A percentile compares a stretch with the other conserved stretches of the same genome.
Conservation (phyloP, 2,888 invertebrate species). For the Dimorphilus gyrociliatus region DNA sequence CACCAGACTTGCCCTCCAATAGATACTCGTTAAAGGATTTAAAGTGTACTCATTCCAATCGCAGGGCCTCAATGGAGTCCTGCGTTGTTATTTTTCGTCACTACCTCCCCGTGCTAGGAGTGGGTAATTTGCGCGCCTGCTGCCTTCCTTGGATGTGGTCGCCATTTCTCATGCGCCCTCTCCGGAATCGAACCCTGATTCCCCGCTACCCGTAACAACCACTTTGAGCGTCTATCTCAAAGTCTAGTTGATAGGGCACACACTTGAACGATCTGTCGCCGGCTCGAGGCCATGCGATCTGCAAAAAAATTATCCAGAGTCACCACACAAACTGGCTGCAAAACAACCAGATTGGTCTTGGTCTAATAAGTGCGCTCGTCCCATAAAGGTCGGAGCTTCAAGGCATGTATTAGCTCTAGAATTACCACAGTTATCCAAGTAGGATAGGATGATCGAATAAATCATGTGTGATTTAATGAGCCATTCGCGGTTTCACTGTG, state of each 20-base stretch:
- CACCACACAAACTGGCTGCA: too few species aligned
- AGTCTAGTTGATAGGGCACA: too few species aligned
- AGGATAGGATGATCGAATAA: slow-evolving; percentile 24
- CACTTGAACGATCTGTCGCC: too few species aligned
- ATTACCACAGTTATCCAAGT: too few species aligned
- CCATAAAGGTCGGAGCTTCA: slow-evolving; percentile 17
- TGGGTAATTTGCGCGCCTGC: slow-evolving; percentile 54
- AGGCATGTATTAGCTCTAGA: slow-evolving; percentile 52
- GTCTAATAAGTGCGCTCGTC: slow-evolving; percentile 43
- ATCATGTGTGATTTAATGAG: slow-evolving; percentile 35
- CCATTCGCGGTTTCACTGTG: too few species aligned
- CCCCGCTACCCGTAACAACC: slow-evolving; percentile 55
- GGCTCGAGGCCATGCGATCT: too few species aligned
- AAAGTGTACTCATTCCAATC: too few species aligned
- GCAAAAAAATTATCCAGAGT: too few species aligned
- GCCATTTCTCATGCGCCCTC: slow-evolving; percentile 54
- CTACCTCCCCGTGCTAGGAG: slow-evolving; percentile 38
- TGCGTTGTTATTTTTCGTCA: slow-evolving; percentile 36
- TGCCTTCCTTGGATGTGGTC: slow-evolving; percentile 54
- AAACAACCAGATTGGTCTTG: slow-evolving; percentile 44
- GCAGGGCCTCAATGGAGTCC: not conserved
- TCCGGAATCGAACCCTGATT: slow-evolving; percentile 58
- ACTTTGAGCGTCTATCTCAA: too few species aligned
- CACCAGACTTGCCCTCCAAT: slow-evolving; percentile 53
- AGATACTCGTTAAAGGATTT: slow-evolving; percentile 14